Conservation (phyloP, 2,797 vertebrate genomes). For the Mus spretus region DNA sequence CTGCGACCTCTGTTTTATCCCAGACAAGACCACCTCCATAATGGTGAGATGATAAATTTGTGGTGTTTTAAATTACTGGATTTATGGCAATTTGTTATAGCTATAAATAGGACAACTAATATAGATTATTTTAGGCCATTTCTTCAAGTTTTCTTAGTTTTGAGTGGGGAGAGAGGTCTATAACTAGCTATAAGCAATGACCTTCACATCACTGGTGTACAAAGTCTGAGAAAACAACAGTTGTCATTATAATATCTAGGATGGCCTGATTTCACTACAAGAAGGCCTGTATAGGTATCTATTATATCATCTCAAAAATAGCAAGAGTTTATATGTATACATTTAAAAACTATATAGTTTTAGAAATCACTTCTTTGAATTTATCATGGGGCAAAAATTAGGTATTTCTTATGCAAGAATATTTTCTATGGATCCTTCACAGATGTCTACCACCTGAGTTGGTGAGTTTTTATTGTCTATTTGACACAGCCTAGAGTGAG, state of each 20-base stretch:
- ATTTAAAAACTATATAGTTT: neutral
- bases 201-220: neutral
- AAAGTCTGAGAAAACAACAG: neutral
- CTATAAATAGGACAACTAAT: neutral
- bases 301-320: neutral
- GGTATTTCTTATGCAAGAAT: neutral
- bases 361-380: constrained; percentile 9
- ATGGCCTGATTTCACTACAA: neutral
- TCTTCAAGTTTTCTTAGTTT: neutral
- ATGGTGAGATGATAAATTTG: neutral
- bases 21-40: neutral
- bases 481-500: neutral
- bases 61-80: neutral
- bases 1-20: neutral
- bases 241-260: neutral
- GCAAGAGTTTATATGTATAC: neutral
- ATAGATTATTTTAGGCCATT: neutral
- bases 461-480: neutral
- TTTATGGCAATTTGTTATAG: neutral
- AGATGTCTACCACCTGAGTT: neutral
- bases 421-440: neutral
- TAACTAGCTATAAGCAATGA: neutral
- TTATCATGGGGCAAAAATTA: neutral
- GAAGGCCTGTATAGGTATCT: neutral
- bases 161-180: neutral